Evolutionary conservation across 2,113 vertebrate species (phyloP), one percentile per base, ranked within the genome.

Genomic region (Orientallactaga bullata): DNA sequence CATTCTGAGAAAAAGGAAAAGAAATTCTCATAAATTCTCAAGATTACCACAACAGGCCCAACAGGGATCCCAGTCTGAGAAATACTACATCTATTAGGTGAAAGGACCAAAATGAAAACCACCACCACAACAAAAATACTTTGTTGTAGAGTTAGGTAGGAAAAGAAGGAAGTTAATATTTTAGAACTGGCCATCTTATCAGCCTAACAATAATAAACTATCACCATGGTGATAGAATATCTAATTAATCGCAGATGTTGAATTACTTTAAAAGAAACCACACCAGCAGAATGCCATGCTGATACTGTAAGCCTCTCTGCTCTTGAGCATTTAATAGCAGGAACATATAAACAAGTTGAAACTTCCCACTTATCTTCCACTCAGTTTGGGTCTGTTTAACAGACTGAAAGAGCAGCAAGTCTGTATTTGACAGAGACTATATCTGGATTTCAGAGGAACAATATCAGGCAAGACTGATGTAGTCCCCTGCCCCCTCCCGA

Each of bases 241-340:
- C 30, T 92, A 94, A 97, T 96, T 77, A 94, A 95, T 94, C 79
- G 51, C 94, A 96, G 92, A 96, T 96, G 88, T 96, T 94, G 82
- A 95, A 17, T 93, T 95, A 88, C n/a, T 93, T 93, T 92, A 42
- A 93, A 93, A 96, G 82, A n/a, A n/a, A n/a, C 78, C 79, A 80
- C 95, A 88, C 85, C 85, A 94, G 58, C 65, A 5, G 73, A 85
- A 91, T 94, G 90, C 89, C 58, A 51, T 66, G 78, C 82, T 72
- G 78, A 69, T 90, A 81, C 89, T 55, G 81, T 93, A 88, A 96
- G 61, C 78, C 39, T 93, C 74, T 72, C 58, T 92, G 47, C 32
- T 68, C 47, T 71, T 21, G 55, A 9, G 23, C 83, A 39, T 77
- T 55, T 47, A 28, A 55, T 30, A 58, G 18, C 6, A 21, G 20